Evolutionary conservation across 2,888 invertebrate species (phyloP).

Genomic region (Ormyrus nitidulus): DNA sequence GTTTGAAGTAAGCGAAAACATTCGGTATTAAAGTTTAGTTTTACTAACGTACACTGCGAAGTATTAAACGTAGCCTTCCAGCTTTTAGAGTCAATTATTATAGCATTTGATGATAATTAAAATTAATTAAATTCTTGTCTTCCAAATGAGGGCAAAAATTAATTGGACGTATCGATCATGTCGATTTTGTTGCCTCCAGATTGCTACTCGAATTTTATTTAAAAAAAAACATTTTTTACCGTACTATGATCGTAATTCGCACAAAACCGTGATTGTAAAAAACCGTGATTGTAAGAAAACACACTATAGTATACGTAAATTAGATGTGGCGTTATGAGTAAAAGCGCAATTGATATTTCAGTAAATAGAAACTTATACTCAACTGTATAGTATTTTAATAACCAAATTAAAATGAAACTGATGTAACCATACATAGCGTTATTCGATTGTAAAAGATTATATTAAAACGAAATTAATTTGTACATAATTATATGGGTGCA

Average conservation of each 20-base stretch:
- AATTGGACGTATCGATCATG: not conserved
- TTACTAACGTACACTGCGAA: slow-evolving; percentile 2
- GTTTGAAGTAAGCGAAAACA: slow-evolving; percentile 13
- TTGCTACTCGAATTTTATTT: not conserved
- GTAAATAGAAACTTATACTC: not conserved
- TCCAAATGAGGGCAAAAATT: not conserved
- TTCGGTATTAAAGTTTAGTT: not conserved
- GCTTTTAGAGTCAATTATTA: slow-evolving; percentile 14
- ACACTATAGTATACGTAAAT: not conserved
- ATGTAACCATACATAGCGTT: slow-evolving; percentile 9
- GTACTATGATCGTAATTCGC: slow-evolving; percentile 25
- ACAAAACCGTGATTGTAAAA: slow-evolving; percentile 3
- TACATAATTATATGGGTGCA: not conserved
- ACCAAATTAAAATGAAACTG: slow-evolving; percentile 6
- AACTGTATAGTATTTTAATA: slow-evolving; percentile 31
- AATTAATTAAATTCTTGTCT: not conserved
- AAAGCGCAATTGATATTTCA: not conserved
- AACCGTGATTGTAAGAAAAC: slow-evolving; percentile 18
- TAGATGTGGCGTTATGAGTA: no score
- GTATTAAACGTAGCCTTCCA: slow-evolving; percentile 18
- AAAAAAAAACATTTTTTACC: not conserved
- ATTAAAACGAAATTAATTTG: not conserved
- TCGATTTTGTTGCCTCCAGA: not conserved
- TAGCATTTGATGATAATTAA: not conserved
- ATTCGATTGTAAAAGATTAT: slow-evolving; percentile 9